These are phyloP conservation scores for Hoplias malabaricus DNA, from an alignment of 2,113 vertebrate species.

Conservation along the genomic window DNA sequence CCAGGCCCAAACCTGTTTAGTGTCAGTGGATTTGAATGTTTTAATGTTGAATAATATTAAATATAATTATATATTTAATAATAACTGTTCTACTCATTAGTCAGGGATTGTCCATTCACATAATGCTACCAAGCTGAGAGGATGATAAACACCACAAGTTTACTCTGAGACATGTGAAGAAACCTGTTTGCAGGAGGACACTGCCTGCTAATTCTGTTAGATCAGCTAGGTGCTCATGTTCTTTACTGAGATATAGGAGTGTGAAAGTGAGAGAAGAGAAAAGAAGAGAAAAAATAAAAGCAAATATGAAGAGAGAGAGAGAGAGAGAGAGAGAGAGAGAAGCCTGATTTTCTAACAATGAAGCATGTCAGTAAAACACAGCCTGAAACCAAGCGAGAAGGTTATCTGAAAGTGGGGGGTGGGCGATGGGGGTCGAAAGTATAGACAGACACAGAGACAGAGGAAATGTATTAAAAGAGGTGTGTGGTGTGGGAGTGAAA, in stretches of 20 bases:
- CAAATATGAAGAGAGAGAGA: background rate
- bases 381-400: background rate
- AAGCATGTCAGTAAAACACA: background rate
- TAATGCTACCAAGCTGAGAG: too few relatives aligned
- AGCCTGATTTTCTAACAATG: background rate
- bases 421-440: background rate
- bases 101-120: too few relatives aligned
- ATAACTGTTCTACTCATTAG: too few relatives aligned
- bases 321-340: background rate
- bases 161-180: too few relatives aligned
- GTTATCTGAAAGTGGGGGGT: slow-evolving; percentile 5
- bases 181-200: too few relatives aligned
- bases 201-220: too few relatives aligned
- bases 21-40: too few relatives aligned
- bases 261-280: background rate
- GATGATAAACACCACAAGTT: too few relatives aligned
- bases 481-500: background rate
- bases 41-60: too few relatives aligned
- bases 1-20: too few relatives aligned
- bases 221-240: too few relatives aligned
- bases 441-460: background rate
- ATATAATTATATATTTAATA: too few relatives aligned
- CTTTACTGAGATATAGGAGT: background rate
- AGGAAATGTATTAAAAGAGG: background rate
- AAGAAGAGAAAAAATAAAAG: background rate